Base-by-base conservation (phyloP, 2,113 vertebrate species). In the Butorides virescens region DNA sequence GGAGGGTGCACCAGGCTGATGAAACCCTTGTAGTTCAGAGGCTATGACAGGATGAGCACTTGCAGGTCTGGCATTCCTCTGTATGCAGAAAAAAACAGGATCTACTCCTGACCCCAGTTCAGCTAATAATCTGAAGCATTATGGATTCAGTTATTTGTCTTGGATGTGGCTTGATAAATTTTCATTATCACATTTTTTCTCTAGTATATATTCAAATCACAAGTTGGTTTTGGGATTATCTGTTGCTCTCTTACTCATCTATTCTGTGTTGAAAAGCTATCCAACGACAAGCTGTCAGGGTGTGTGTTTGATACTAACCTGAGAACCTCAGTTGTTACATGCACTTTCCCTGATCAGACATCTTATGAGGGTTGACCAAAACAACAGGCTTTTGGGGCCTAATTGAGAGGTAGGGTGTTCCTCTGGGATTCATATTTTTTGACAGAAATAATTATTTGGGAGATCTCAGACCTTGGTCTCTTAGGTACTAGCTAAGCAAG, bases 261-360 rank as follows among this genome's bases (percentile, higher is more conserved):
- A 9, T 58, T 86, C 12, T 46, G 7, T 46, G 22, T 37, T 44
- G 56, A 80, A 88, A 94, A 78, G 2, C 11, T 71, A 9, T 52
- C 65, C 2, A 65, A 27, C 7, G 4, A 7, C 62, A 80, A 65
- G 12, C 9, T 72, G 6, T 4, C 3, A 3, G 23, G 2, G 5
- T 46, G 8, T 2, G 8, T 66, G 15, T n/a, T 23, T 77, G 5
- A 58, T 47, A 30, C 18, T 49, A 68, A 77, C 11, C 19, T 63
- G 36, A 82, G 30, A 36, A 82, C 2, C 30, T 65, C 7, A n/a
- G 3, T 13, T 81, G 29, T 23, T 90, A 23, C 37, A 16, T 63
- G 17, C 10, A 55, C 10, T 71, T 25, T 77, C 4, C 21, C 34
- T 58, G 4, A 47, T 85, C 32, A 85, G 21, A 22, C 1, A 19